These are phyloP conservation scores for Sarcophaga bullata DNA, from an alignment of 1,140 invertebrate genomes.

Conservation along the genomic window DNA sequence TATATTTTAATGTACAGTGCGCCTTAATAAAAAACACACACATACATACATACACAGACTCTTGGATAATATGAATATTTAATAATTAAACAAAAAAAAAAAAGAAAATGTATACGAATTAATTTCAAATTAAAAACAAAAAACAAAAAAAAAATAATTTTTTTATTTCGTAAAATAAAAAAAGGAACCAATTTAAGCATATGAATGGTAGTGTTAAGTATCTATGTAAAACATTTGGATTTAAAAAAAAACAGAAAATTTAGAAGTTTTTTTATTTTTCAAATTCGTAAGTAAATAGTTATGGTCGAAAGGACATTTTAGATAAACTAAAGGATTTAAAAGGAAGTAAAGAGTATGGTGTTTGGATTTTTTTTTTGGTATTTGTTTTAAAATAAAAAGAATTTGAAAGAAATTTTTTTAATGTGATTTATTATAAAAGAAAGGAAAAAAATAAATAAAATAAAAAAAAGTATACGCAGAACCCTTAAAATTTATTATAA, in stretches of 20 bases:
- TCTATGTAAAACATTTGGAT: neutral
- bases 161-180: constrained; percentile 28
- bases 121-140: constrained; percentile 43
- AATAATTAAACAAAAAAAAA: constrained; percentile 32
- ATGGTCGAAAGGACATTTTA: neutral
- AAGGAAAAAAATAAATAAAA: too few relatives aligned
- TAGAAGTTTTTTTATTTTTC: too few relatives aligned
- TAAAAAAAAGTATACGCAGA: constrained; percentile 16
- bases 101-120: constrained; percentile 39
- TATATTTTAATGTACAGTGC: constrained; percentile 35
- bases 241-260: neutral
- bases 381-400: neutral
- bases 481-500: too few relatives aligned
- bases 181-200: constrained; percentile 29
- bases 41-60: constrained; percentile 18
- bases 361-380: neutral
- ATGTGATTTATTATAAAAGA: neutral
- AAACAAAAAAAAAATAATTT: neutral
- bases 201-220: neutral
- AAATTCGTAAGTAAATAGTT: too few relatives aligned
- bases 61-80: too few relatives aligned
- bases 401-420: neutral
- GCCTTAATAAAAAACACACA: constrained; percentile 40
- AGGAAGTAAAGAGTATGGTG: too few relatives aligned
- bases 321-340: neutral